These are phyloP conservation scores for Scatophagus argus DNA, from an alignment of 2,113 vertebrate genomes.

Conservation along the genomic window DNA sequence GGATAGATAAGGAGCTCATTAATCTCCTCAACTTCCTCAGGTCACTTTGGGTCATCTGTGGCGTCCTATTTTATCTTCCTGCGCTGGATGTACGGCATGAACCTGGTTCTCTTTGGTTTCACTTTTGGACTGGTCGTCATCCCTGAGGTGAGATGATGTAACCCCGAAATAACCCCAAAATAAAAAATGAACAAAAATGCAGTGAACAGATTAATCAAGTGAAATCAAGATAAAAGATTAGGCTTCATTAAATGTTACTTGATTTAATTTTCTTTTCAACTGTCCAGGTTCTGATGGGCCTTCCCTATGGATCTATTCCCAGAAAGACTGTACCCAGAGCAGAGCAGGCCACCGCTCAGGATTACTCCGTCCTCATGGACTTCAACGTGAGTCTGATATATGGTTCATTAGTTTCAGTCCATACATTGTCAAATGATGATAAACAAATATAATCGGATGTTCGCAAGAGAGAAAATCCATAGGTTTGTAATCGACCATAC, in stretches of 20 bases:
- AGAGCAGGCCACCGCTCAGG: constrained; percentile 92
- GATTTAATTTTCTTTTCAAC: not conserved
- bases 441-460: not conserved
- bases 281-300: constrained; percentile 93
- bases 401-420: not conserved
- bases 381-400: constrained; percentile 88
- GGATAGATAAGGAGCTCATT: not conserved
- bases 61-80: constrained; percentile 99
- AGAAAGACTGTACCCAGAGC: constrained; percentile 95
- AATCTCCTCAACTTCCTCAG: constrained; percentile 72
- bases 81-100: constrained; percentile 99
- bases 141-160: constrained; percentile 88
- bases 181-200: not conserved
- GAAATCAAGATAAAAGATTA: not conserved
- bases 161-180: not conserved
- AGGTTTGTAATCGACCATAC: no score
- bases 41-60: constrained; percentile 98
- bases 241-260: not conserved
- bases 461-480: no score
- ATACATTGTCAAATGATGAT: not conserved
- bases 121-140: constrained; percentile 98
- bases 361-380: constrained; percentile 97
- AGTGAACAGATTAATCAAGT: not conserved
- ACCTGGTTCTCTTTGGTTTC: constrained; percentile 95
- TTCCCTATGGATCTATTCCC: constrained; percentile 94